A percentile compares a stretch with the other conserved stretches of the same genome.
Evolutionary conservation across 2,113 vertebrate species (phyloP).

Genomic region (Clarias magur): DNA sequence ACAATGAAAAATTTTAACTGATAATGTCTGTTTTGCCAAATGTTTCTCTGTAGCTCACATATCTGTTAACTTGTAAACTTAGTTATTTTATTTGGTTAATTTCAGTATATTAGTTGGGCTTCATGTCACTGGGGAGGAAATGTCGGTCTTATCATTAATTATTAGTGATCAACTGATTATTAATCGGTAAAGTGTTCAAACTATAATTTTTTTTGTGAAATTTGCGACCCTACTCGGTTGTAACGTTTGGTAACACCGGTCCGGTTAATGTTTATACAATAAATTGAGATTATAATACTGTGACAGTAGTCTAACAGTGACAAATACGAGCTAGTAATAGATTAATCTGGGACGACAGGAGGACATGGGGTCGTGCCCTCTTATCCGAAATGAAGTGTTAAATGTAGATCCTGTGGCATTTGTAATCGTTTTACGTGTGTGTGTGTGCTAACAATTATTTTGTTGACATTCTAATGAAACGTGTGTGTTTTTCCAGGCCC

Average conservation of each 20-base stretch:
- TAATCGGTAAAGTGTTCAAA: no score
- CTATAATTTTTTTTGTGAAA: no score
- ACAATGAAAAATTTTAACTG: no score
- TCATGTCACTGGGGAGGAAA: no score
- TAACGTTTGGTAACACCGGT: background rate
- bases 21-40: no score
- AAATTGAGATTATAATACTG: background rate
- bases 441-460: background rate
- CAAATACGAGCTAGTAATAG: background rate
- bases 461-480: background rate
- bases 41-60: no score
- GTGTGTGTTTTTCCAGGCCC: constrained; percentile 66
- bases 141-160: no score
- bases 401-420: background rate
- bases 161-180: no score
- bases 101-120: no score
- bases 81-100: no score
- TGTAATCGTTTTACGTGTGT: background rate
- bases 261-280: background rate
- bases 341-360: background rate
- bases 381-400: background rate
- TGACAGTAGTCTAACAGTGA: background rate
- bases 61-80: no score
- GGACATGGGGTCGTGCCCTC: background rate
- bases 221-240: background rate